Conservation (phyloP, 2,113 vertebrate genomes). For the Campylorhamphus procurvoides region DNA sequence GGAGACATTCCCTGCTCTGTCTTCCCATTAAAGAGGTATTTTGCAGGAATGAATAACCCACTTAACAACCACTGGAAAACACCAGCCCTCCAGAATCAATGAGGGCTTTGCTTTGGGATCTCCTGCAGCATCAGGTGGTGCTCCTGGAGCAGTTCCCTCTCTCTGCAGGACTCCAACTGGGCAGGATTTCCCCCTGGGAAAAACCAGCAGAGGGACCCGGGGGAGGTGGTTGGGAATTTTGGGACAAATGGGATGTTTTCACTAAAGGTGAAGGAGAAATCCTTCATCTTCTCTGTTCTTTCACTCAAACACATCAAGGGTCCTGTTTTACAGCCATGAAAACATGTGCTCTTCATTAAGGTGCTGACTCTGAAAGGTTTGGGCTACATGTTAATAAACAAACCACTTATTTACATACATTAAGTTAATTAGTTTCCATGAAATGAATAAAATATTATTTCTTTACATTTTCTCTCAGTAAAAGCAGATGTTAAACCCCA, state of each 20-base stretch:
- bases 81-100: not conserved
- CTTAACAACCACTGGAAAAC: fast-evolving
- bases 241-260: fast-evolving
- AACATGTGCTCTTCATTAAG: not conserved
- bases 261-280: not conserved
- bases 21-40: not conserved
- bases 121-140: not conserved
- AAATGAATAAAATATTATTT: not conserved
- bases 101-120: not conserved
- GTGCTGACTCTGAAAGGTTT: not conserved
- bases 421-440: not conserved
- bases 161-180: not conserved
- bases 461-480: not conserved
- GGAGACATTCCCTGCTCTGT: not conserved
- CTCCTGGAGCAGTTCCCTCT: fast-evolving
- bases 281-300: not conserved
- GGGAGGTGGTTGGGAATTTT: not conserved
- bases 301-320: not conserved
- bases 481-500: not conserved
- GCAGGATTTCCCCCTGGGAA: not conserved
- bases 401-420: not conserved
- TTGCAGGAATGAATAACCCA: not conserved
- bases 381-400: not conserved
- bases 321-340: not conserved
- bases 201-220: not conserved